Base-by-base conservation (phyloP, 2,797 vertebrate genomes). In the Platalea minor region DNA sequence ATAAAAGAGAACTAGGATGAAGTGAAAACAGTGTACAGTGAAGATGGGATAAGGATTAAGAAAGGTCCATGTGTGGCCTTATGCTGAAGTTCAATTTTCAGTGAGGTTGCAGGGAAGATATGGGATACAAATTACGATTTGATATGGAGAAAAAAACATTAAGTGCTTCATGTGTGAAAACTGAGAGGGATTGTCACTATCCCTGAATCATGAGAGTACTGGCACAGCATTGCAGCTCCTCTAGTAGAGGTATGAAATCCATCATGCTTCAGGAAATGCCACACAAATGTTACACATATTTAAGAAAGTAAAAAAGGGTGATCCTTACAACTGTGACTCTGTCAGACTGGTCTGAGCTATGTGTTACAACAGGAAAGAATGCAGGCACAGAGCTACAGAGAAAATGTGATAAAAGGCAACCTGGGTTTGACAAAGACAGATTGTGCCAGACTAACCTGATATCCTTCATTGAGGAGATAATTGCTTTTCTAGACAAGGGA, bases 401-500 rank as follows among this genome's bases (percentile, higher is more conserved):
- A 65, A 94, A 91, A 87, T 73, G 35, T 57, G 37, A 57, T 39
- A 77, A 76, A 79, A 87, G 2, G 0, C 28, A 73, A 10, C 15
- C 10, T 59, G 39, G 23, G 2, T 87, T 76, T 82, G 84, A 87
- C 81, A 92, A 89, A 93, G 61, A 84, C 26, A 78, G 69, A 91
- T 85, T 82, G 46, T 51, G 23, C 51, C 78, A 79, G 33, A 46
- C 72, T 89, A 92, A 76, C 43, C 19, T 69, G 54, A 73, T 65
- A 82, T 39, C 43, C 43, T 85, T 91, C 45, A 35, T 1, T 88
- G 75, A 76, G 59, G 53, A 92, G 33, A 88, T 95, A 94, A 95
- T 82, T 92, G 80, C 17, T 73, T 91, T 92, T 69, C 59, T 82
- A 87, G 91, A 72, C 67, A 94, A 92, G 60, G 18, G 37, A 92